These are phyloP conservation scores for Equus quagga DNA, from an alignment of 2,113 vertebrate species.

Conservation along the genomic window DNA sequence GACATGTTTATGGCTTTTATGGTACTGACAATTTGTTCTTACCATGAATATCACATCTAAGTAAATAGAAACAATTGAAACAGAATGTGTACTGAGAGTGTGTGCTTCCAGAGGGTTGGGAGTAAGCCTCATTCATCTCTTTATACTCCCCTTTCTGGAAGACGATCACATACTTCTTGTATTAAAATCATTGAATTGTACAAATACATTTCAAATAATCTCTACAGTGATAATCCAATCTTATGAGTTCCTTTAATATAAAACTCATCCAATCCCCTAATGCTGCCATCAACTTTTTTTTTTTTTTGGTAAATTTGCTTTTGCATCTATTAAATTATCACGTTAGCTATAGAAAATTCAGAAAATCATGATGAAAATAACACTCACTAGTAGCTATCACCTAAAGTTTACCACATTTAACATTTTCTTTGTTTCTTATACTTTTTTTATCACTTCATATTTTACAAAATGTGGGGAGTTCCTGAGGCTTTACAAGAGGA, in stretches of 20 bases:
- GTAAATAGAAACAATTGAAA: not conserved
- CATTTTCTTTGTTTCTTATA: not conserved
- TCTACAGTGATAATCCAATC: not conserved
- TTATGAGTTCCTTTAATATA: not conserved
- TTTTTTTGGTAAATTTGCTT: not conserved
- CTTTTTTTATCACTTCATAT: not conserved
- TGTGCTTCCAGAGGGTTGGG: accelerated
- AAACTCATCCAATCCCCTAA: not conserved
- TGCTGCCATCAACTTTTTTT: not conserved
- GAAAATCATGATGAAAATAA: not conserved
- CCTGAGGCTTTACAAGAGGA: not conserved
- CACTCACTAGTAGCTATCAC: not conserved
- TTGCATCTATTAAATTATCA: not conserved
- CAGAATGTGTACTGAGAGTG: accelerated
- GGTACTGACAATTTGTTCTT: not conserved
- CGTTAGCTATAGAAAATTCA: not conserved
- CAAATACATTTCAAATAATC: not conserved
- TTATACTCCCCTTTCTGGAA: accelerated
- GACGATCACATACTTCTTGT: not conserved
- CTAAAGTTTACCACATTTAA: not conserved
- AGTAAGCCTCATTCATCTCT: accelerated
- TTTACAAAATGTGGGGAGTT: not conserved
- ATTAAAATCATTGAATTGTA: not conserved
- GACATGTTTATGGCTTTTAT: not conserved
- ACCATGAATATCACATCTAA: too few species aligned